Percentiles rank a stretch among this genome's conserved stretches.
phyloP scores from a whole-genome alignment of 35 echinoderm and acorn worm species.

The Nesometra sesokonis region DNA sequence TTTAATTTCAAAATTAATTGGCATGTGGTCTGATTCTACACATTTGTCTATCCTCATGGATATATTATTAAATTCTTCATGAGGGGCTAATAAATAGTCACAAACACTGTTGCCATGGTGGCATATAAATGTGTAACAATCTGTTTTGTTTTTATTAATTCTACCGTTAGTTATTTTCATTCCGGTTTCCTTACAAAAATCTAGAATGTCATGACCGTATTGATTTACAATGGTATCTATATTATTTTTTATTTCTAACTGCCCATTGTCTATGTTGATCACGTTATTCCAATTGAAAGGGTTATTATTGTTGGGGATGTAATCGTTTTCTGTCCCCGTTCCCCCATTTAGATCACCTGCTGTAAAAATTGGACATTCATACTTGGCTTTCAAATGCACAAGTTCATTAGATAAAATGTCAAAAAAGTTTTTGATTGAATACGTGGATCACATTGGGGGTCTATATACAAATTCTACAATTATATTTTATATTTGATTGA shows the following conservation, averaged over 20 bases:
- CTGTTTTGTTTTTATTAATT: not conserved
- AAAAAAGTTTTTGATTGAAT: no score
- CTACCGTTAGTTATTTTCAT: not conserved
- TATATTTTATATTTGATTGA: no score
- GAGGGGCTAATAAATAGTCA: no score
- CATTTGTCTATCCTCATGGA: no score
- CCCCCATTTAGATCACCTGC: not conserved
- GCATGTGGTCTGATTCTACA: no score
- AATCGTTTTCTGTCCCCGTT: not conserved
- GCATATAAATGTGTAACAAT: not conserved
- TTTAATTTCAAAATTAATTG: no score
- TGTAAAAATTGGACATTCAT: not conserved
- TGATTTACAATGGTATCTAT: not conserved
- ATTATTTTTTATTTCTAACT: not conserved
- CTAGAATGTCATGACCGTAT: not conserved
- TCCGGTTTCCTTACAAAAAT: not conserved
- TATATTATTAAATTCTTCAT: no score
- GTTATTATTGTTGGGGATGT: not conserved
- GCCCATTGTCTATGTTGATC: not conserved
- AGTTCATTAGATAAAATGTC: no score
- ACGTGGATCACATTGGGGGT: no score
- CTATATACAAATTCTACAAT: no score
- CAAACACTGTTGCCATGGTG: no score
- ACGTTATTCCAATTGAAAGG: not conserved
- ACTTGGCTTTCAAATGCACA: not conserved